phyloP scores from a whole-genome alignment of 2,888 invertebrate genomes.

The Dysmachus trigonus region DNA sequence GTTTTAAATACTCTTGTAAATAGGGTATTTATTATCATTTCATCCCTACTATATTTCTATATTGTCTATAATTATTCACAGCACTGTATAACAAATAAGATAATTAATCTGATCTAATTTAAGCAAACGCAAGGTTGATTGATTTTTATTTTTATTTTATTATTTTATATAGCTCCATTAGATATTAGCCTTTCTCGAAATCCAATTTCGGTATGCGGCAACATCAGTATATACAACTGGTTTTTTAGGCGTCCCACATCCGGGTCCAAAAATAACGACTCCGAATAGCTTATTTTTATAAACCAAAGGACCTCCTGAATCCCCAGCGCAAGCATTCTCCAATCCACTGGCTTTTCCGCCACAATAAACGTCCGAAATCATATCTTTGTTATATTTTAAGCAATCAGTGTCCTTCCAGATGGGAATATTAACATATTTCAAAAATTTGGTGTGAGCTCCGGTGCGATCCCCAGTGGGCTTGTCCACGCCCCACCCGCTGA shows the following conservation, averaged over 20 bases:
- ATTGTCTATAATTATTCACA: no score
- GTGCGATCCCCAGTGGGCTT: background rate
- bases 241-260: background rate
- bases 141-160: background rate
- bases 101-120: background rate
- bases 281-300: background rate
- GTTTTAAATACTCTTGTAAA: no score
- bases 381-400: background rate
- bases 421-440: background rate
- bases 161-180: background rate
- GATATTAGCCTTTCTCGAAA: background rate
- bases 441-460: background rate
- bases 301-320: background rate
- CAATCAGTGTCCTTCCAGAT: background rate
- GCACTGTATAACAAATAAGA: no score
- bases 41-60: no score
- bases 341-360: background rate
- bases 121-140: background rate
- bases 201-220: background rate
- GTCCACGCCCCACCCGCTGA: background rate
- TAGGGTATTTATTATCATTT: no score
- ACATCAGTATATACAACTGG: background rate
- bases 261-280: background rate
- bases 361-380: background rate
- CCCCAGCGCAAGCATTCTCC: background rate